phyloP scores from a whole-genome alignment of 2,113 vertebrate genomes.

The Pollimyrus isidori region DNA sequence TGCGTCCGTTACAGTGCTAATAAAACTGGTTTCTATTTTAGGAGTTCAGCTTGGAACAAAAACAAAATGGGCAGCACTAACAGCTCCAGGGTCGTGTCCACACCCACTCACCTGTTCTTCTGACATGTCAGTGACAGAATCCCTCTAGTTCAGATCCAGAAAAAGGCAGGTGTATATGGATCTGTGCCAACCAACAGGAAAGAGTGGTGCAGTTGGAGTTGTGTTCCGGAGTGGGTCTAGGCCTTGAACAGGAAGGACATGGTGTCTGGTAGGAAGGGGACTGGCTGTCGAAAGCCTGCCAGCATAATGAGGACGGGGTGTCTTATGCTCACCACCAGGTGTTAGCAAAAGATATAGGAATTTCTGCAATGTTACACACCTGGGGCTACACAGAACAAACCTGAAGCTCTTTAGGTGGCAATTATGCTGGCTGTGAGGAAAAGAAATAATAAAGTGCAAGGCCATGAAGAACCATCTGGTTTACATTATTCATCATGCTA shows the following conservation, averaged over 20 bases:
- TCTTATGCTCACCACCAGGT: background rate
- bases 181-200: background rate
- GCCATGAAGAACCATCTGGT: background rate
- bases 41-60: background rate
- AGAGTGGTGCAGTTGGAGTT: no score
- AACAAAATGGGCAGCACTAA: background rate
- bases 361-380: conserved; percentile 2
- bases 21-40: background rate
- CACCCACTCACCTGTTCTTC: background rate
- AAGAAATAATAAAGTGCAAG: background rate
- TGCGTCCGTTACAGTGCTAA: background rate
- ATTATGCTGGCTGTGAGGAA: background rate
- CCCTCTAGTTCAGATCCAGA: background rate
- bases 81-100: background rate
- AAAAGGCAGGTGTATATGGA: background rate
- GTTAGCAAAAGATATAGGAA: background rate
- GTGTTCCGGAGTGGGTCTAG: background rate
- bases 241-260: background rate
- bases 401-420: background rate
- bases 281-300: background rate
- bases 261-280: background rate
- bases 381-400: background rate
- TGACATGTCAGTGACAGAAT: background rate
- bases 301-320: background rate
- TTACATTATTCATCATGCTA: background rate